Evolutionary conservation across 2,888 invertebrate genomes (phyloP).

Genomic region (Didymodactylos carnosus): DNA sequence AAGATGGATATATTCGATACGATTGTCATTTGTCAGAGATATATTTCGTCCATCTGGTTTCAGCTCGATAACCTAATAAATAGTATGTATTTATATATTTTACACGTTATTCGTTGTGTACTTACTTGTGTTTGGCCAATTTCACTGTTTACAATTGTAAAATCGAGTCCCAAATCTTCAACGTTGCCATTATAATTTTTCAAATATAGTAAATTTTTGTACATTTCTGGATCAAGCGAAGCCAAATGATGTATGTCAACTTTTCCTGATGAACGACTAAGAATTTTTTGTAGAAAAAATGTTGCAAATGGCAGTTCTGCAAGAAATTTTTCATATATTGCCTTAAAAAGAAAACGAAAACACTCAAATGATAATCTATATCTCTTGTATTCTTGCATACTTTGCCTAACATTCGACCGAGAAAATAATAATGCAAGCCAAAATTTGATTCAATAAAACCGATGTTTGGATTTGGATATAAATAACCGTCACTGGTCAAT

Average conservation of each 20-base stretch:
- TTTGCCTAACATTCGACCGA: constrained; percentile 80
- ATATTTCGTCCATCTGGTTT: constrained; percentile 73
- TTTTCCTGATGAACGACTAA: constrained; percentile 44
- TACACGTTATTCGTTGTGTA: not conserved
- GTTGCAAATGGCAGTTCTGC: constrained; percentile 84
- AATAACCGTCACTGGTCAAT: constrained; percentile 61
- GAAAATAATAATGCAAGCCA: constrained; percentile 72
- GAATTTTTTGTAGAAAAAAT: constrained; percentile 72
- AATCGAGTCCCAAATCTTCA: constrained; percentile 61
- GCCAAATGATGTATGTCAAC: constrained; percentile 76
- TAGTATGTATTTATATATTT: constrained; percentile 20
- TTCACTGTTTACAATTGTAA: constrained; percentile 70
- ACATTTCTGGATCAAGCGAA: constrained; percentile 57
- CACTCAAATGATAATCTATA: not conserved
- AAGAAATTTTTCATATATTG: constrained; percentile 75
- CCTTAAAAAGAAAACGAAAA: constrained; percentile 38
- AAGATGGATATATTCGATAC: constrained; percentile 83
- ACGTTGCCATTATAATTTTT: constrained; percentile 69
- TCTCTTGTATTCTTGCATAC: constrained; percentile 33
- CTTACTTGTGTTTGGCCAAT: constrained; percentile 60
- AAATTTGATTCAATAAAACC: constrained; percentile 58
- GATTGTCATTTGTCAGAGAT: constrained; percentile 69
- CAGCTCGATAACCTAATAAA: constrained; percentile 62
- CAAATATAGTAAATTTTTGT: constrained; percentile 55
- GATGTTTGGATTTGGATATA: constrained; percentile 87